phyloP scores from a whole-genome alignment of 2,888 invertebrate species.

The Eumacrocentrus americanus region DNA sequence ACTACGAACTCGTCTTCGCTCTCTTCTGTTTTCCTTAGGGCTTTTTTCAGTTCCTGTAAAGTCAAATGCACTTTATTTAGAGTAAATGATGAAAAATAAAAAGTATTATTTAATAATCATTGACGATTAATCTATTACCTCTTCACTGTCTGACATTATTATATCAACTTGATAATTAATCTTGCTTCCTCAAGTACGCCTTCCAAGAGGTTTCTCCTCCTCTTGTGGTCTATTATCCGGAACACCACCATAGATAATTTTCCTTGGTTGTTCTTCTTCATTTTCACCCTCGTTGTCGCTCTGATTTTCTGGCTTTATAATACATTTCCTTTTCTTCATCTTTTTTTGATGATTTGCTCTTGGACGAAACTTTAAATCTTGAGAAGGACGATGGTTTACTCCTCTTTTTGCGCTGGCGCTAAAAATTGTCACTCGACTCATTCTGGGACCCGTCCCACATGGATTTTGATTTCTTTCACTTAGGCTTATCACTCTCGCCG shows the following conservation, averaged over 20 bases:
- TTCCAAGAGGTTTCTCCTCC: conserved; percentile 68
- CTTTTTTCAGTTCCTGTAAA: conserved; percentile 62
- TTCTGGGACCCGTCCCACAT: conserved; percentile 67
- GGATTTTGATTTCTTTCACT: conserved; percentile 66
- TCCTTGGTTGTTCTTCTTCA: conserved; percentile 25
- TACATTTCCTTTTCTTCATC: conserved; percentile 61
- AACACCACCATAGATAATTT: conserved; percentile 56
- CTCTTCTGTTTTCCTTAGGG: conserved; percentile 61
- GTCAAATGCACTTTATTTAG: conserved; percentile 17
- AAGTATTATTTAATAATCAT: no score
- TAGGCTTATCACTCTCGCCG: conserved; percentile 66
- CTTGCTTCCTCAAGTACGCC: conserved; percentile 75
- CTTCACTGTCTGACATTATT: conserved; percentile 77
- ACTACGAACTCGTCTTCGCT: conserved; percentile 65
- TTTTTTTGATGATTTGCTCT: conserved; percentile 60
- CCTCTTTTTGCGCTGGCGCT: conserved; percentile 64
- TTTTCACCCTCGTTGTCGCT: conserved; percentile 50
- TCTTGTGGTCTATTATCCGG: conserved; percentile 52
- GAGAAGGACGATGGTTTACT: conserved; percentile 50
- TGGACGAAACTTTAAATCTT: conserved; percentile 42
- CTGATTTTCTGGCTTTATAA: conserved; percentile 55
- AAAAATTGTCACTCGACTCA: conserved; percentile 68
- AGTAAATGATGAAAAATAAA: conserved; percentile 9
- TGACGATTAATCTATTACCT: conserved; percentile 62
- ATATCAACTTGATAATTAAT: conserved; percentile 77